Evolutionary conservation across 1,140 invertebrate genomes (phyloP).

Genomic region (Camponotus floridanus): DNA sequence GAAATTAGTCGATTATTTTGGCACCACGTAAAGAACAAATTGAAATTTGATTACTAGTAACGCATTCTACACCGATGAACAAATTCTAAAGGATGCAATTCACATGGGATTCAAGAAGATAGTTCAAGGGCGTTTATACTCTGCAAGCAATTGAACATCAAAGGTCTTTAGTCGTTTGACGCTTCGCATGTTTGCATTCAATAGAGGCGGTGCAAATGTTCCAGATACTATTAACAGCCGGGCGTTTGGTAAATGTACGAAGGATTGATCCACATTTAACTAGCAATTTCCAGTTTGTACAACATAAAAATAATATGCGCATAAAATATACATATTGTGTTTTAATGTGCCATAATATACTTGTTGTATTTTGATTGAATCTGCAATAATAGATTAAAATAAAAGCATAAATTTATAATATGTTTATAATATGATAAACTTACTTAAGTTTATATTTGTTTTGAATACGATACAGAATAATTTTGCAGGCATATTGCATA

Average conservation of each 20-base stretch:
- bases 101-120: conserved; percentile 63
- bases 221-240: conserved; percentile 72
- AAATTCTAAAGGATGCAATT: conserved; percentile 73
- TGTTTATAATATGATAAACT: not conserved
- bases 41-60: conserved; percentile 56
- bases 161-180: conserved; percentile 80
- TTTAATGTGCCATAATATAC: not conserved
- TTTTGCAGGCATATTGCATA: not conserved
- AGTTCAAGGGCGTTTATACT: conserved; percentile 73
- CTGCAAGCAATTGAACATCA: conserved; percentile 78
- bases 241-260: conserved; percentile 58
- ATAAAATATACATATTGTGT: not conserved
- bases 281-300: conserved; percentile 1
- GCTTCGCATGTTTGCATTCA: conserved; percentile 71
- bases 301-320: conserved; percentile 2
- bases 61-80: conserved; percentile 54
- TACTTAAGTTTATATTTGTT: not conserved
- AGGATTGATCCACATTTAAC: conserved; percentile 43
- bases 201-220: conserved; percentile 61
- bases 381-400: too few species aligned
- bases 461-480: not conserved
- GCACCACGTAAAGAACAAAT: conserved; percentile 55
- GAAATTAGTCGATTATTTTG: conserved; percentile 32
- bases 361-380: not conserved
- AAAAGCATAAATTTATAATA: too few species aligned